phyloP scores from a whole-genome alignment of 2,888 invertebrate genomes.

The Erpobdella octoculata region DNA sequence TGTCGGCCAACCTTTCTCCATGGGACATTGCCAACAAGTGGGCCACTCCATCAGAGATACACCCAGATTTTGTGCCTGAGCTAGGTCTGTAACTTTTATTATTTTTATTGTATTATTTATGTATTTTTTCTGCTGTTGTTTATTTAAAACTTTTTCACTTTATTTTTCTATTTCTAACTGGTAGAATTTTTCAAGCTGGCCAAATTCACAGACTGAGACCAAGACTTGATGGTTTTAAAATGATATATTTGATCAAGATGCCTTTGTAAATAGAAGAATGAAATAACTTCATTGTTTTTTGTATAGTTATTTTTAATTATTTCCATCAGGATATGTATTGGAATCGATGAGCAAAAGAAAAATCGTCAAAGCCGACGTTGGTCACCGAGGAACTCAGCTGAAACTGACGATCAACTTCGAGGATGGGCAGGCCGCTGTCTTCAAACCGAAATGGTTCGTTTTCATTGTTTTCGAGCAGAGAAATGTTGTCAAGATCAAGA shows the following conservation, averaged over 20 bases:
- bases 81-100: not conserved
- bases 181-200: no score
- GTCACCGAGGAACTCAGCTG: conserved; percentile 77
- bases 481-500: not conserved
- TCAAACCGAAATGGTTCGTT: conserved; percentile 80
- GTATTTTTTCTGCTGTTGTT: no score
- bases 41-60: not conserved
- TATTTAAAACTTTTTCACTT: no score
- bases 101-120: no score
- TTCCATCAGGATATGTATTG: conserved; percentile 36
- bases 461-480: not conserved
- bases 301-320: no score
- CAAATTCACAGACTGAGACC: no score
- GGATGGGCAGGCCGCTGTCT: conserved; percentile 70
- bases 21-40: not conserved
- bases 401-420: conserved; percentile 72
- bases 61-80: not conserved
- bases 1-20: not conserved
- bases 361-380: conserved; percentile 63
- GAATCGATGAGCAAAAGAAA: conserved; percentile 24
- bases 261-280: no score
- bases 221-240: not conserved
- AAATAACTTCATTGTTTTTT: no score
- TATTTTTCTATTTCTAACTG: no score
- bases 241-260: not conserved